A percentile compares a stretch with the other conserved stretches of the same genome.
These are phyloP conservation scores for Plectropomus leopardus DNA, from an alignment of 2,113 vertebrate species.

Conservation along the genomic window DNA sequence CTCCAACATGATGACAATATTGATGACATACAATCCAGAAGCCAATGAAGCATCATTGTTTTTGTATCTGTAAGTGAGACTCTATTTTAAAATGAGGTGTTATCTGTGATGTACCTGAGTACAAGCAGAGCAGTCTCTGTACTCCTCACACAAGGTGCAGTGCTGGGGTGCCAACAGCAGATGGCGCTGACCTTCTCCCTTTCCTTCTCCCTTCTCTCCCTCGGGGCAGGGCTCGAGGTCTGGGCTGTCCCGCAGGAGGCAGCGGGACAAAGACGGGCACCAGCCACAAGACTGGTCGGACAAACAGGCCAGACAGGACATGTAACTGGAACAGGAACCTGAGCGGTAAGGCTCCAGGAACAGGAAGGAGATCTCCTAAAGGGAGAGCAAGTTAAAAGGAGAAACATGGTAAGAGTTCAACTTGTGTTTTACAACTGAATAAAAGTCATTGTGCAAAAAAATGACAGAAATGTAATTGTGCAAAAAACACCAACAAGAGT, in stretches of 20 bases:
- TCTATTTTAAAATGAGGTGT: not conserved
- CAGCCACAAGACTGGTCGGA: slow-evolving; percentile 94
- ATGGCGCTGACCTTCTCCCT: slow-evolving; percentile 75
- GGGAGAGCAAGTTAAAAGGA: not conserved
- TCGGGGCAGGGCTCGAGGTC: slow-evolving; percentile 82
- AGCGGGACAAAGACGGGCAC: slow-evolving; percentile 87
- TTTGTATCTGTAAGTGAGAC: no score
- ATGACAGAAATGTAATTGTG: not conserved
- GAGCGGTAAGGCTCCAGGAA: slow-evolving; percentile 93
- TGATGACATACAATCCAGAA: no score
- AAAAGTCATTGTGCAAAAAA: not conserved
- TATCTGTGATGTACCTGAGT: slow-evolving; percentile 83
- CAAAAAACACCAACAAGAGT: not conserved
- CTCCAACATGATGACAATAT: no score
- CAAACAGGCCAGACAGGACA: slow-evolving; percentile 91
- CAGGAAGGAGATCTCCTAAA: slow-evolving; percentile 93
- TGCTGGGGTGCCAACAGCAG: slow-evolving; percentile 90
- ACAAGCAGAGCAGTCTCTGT: slow-evolving; percentile 92
- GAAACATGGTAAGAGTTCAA: not conserved
- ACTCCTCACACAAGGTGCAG: slow-evolving; percentile 91
- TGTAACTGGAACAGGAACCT: slow-evolving; percentile 85
- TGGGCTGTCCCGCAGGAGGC: slow-evolving; percentile 82
- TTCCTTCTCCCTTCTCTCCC: slow-evolving; percentile 41
- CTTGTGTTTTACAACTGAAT: not conserved
- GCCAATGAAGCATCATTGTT: no score